phyloP scores from a whole-genome alignment of 2,888 invertebrate species.

The Cheilosia vulpina region DNA sequence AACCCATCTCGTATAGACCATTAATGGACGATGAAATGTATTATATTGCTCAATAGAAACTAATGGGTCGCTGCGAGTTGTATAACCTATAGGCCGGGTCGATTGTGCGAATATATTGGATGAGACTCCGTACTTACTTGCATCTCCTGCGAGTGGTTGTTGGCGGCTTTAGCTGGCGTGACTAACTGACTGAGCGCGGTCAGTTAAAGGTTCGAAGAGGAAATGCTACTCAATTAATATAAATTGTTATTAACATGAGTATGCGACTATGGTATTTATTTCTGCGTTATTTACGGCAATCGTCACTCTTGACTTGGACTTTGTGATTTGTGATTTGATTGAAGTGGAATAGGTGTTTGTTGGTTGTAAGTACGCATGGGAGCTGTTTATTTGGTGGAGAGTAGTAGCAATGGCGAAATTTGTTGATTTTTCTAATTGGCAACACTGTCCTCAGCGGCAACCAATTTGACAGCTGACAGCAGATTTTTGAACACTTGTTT shows the following conservation, averaged over 20 bases:
- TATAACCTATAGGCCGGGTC: not conserved
- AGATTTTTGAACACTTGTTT: no score
- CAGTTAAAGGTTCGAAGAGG: not conserved
- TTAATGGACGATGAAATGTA: constrained; percentile 43
- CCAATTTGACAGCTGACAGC: no score
- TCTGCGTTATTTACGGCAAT: not conserved
- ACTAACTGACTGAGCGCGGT: constrained; percentile 17
- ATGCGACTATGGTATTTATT: not conserved
- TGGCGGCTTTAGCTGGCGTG: constrained; percentile 13
- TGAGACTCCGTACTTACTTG: constrained; percentile 5
- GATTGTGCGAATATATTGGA: not conserved
- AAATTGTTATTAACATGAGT: constrained; percentile 24
- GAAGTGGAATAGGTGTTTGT: no score
- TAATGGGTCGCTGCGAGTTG: constrained; percentile 14
- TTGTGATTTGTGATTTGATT: no score
- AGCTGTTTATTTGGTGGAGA: no score
- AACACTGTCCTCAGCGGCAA: no score
- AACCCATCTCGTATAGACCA: constrained; percentile 19
- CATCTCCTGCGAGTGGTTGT: not conserved
- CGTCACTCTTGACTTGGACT: not conserved
- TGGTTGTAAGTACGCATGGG: no score
- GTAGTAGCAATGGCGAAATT: no score
- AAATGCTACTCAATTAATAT: constrained; percentile 28
- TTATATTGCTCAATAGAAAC: constrained; percentile 51
- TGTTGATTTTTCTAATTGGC: no score